These are phyloP conservation scores for Lutjanus argentimaculatus DNA, from an alignment of 2,797 vertebrate genomes.

Conservation along the genomic window DNA sequence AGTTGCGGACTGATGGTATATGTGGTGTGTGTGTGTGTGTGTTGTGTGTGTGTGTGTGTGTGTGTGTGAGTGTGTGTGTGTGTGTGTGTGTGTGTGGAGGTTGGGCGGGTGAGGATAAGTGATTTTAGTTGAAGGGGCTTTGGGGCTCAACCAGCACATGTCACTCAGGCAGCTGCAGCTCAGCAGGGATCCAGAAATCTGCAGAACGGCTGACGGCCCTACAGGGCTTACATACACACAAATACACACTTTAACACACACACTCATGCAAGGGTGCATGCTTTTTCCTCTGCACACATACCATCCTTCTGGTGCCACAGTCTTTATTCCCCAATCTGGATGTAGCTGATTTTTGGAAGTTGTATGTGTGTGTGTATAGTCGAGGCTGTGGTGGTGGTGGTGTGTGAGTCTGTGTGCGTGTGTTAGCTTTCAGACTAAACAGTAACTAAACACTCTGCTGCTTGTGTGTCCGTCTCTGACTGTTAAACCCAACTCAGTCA, in stretches of 20 bases:
- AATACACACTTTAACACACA: neutral
- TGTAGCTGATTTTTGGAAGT: neutral
- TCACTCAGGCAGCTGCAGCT: slow-evolving; percentile 80
- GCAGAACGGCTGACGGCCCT: slow-evolving; percentile 54
- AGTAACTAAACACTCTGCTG: slow-evolving; percentile 31
- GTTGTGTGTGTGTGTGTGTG: slow-evolving; percentile 5
- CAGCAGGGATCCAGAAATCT: slow-evolving; percentile 75
- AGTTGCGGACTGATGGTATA: slow-evolving; percentile 34
- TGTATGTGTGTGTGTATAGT: slow-evolving; percentile 8
- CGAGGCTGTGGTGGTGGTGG: neutral
- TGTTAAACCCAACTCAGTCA: slow-evolving; percentile 45
- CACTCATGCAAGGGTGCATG: neutral
- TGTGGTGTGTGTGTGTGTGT: slow-evolving; percentile 32
- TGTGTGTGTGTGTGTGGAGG: neutral
- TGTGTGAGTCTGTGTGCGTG: neutral
- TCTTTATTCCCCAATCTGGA: slow-evolving; percentile 30
- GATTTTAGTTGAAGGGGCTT: slow-evolving; percentile 74
- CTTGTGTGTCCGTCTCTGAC: neutral
- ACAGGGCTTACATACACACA: slow-evolving; percentile 31
- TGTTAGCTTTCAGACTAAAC: slow-evolving; percentile 35
- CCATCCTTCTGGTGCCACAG: slow-evolving; percentile 15
- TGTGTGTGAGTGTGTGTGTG: slow-evolving; percentile 29
- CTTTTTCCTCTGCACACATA: neutral
- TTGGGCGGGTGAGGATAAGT: slow-evolving; percentile 56
- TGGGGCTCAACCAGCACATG: slow-evolving; percentile 77